Base-by-base conservation (phyloP, 2,113 vertebrate species). In the Baryphthengus martii region DNA sequence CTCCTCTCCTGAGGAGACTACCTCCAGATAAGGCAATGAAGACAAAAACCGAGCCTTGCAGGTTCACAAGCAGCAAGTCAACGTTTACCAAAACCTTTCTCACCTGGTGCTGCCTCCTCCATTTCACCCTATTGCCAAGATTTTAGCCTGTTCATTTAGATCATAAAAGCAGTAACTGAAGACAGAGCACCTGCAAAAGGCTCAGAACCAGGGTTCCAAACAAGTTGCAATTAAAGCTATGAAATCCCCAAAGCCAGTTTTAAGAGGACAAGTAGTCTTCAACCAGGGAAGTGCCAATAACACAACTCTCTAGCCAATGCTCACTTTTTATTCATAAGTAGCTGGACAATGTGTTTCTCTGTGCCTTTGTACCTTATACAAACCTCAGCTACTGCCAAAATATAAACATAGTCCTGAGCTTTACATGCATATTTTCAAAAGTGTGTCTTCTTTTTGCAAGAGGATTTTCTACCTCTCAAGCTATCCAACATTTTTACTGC, bases 401-500 rank as follows among this genome's bases (percentile, higher is more conserved):
- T 14, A 42, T 26, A 55, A 67, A 33, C 17, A 4, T 13, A n/a
- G 20, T 45, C 58, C 59, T 70, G 35, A 75, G 47, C 26, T 75
- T 29, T n/a, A 28, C 17, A 13, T 5, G 6, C 16, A 1, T 40
- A 23, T 89, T 89, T 91, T 82, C 62, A 31, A 8, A 87, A 72
- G 47, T 0, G 1, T 44, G 87, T 39, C 6, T 47, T 78, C 17
- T 52, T 65, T 20, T 79, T 47, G 40, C 44, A 58, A 37, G 76
- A 81, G 35, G 44, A 62, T 89, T 81, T 88, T 65, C 40, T 56
- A 6, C 49, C 83, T 93, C 83, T 93, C 29, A 3, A 84, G 83
- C 35, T 77, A 50, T 40, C 52, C 53, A 85, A 56, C 70, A 94
- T 96, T 94, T 95, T 93, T 96, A 85, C 95, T 95, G 91, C 95